Evolutionary conservation across 2,797 vertebrate species (phyloP).

Genomic region (Discoglossus pictus): DNA sequence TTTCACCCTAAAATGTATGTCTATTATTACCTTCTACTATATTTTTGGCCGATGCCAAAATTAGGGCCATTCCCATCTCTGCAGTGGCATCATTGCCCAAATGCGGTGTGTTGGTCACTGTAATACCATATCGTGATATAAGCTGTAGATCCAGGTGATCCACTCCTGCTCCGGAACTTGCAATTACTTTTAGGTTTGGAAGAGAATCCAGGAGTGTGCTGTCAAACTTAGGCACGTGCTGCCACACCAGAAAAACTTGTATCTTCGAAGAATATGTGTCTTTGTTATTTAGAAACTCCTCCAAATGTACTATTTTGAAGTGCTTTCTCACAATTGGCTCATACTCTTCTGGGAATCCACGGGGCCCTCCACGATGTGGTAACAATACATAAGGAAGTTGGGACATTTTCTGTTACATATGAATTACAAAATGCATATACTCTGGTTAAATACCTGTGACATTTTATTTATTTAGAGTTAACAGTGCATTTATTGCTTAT

Average conservation of each 20-base stretch:
- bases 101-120: slow-evolving; percentile 71
- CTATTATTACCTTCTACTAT: slow-evolving; percentile 73
- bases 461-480: too few relatives aligned
- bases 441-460: too few relatives aligned
- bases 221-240: slow-evolving; percentile 48
- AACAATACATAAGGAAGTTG: slow-evolving; percentile 69
- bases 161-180: slow-evolving; percentile 71
- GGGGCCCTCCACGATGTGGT: slow-evolving; percentile 53
- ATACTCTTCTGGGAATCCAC: slow-evolving; percentile 57
- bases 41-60: slow-evolving; percentile 75
- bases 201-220: slow-evolving; percentile 66
- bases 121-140: slow-evolving; percentile 71
- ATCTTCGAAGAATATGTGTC: slow-evolving; percentile 66
- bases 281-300: slow-evolving; percentile 72
- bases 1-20: too few relatives aligned
- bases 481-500: too few relatives aligned
- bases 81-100: slow-evolving; percentile 73
- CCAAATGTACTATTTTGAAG: slow-evolving; percentile 68
- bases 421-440: too few relatives aligned
- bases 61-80: slow-evolving; percentile 72
- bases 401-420: slow-evolving; percentile 64
- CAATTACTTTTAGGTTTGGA: slow-evolving; percentile 72
- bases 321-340: slow-evolving; percentile 62
- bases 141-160: slow-evolving; percentile 75
- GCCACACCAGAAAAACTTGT: slow-evolving; percentile 70